Conservation (phyloP, 2,888 invertebrate species). For the Philaethria dido region DNA sequence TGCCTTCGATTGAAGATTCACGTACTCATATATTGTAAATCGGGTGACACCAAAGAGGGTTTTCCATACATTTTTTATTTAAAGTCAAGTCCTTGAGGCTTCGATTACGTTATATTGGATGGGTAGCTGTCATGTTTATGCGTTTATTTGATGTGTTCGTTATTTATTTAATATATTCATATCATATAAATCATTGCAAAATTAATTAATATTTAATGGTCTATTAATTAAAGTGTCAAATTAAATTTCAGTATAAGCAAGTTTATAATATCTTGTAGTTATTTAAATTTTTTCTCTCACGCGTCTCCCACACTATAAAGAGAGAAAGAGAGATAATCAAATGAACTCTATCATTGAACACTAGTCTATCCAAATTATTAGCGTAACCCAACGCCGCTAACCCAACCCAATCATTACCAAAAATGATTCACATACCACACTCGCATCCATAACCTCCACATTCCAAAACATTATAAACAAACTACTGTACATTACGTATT, state of each 20-base stretch:
- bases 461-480: constrained; percentile 11
- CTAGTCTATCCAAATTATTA: too few species aligned
- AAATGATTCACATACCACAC: not conserved
- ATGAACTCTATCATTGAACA: too few species aligned
- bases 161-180: not conserved
- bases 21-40: constrained; percentile 71
- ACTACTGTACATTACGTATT: not conserved
- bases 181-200: not conserved
- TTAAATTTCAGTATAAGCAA: not conserved
- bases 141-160: constrained; percentile 22
- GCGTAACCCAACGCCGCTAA: not conserved
- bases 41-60: constrained; percentile 73
- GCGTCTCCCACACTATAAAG: too few species aligned
- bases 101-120: constrained; percentile 18
- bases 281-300: not conserved
- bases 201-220: not conserved
- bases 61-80: constrained; percentile 73
- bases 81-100: constrained; percentile 64
- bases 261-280: not conserved
- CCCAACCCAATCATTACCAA: not conserved
- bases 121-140: constrained; percentile 19
- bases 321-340: too few species aligned
- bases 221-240: not conserved
- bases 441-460: not conserved
- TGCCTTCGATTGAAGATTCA: constrained; percentile 51